phyloP scores from a whole-genome alignment of 1,140 invertebrate species.

The Leptinotarsa lineolata region DNA sequence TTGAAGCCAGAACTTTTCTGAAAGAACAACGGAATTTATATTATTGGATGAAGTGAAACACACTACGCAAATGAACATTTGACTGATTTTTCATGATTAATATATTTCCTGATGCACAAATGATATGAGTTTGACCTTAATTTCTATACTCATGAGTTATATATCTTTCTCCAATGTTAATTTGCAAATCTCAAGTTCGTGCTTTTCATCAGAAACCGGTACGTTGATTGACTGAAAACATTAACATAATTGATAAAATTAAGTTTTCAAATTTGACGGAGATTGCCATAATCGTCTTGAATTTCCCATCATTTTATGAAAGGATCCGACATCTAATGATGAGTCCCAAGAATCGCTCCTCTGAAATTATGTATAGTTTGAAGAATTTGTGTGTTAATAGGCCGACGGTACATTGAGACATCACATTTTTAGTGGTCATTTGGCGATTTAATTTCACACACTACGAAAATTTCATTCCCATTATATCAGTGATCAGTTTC shows the following conservation, averaged over 20 bases:
- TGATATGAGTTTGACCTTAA: not conserved
- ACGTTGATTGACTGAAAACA: not conserved
- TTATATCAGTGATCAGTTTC: no score
- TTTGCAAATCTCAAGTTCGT: conserved; percentile 1
- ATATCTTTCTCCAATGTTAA: not conserved
- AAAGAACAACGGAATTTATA: no score
- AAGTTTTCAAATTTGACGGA: not conserved
- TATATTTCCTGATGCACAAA: no score
- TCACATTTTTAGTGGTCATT: no score
- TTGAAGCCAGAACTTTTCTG: no score
- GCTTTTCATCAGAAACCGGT: not conserved
- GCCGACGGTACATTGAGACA: not conserved
- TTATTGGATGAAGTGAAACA: no score
- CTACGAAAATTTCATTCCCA: no score
- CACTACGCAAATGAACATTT: no score
- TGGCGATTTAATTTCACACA: no score
- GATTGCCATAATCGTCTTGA: not conserved
- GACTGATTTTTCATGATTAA: no score
- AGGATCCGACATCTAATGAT: not conserved
- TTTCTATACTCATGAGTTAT: not conserved
- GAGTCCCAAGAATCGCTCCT: not conserved
- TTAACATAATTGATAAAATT: not conserved
- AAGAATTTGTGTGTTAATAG: not conserved
- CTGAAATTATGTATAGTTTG: not conserved
- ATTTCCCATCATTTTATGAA: not conserved